Conservation (phyloP, 2,113 vertebrate species). For the Odocoileus hemionus region DNA sequence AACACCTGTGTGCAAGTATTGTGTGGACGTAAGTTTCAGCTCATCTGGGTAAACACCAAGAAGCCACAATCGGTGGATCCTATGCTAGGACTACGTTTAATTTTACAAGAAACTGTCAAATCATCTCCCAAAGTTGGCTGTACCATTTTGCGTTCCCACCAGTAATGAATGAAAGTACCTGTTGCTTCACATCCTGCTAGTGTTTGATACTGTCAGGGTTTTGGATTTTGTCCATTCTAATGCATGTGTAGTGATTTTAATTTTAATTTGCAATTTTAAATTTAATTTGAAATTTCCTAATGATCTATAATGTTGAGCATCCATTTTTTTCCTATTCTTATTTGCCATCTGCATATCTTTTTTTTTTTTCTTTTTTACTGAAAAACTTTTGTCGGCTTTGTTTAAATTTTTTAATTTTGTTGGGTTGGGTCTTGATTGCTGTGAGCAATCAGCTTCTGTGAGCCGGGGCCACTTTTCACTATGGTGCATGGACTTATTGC, state of each 20-base stretch:
- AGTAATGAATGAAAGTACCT: not conserved
- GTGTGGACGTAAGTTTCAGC: not conserved
- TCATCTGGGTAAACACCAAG: conserved; percentile 3
- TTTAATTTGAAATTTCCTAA: not conserved
- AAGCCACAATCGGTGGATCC: not conserved
- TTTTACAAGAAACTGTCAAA: not conserved
- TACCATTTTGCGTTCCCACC: not conserved
- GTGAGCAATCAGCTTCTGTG: not conserved
- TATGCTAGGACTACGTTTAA: not conserved
- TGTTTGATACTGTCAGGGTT: not conserved
- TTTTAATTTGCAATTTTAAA: not conserved
- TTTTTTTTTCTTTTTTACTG: not conserved
- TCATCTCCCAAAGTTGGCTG: not conserved
- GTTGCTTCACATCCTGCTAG: not conserved
- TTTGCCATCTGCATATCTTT: not conserved
- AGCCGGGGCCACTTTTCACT: not conserved
- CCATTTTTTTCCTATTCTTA: not conserved
- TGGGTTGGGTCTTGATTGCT: not conserved
- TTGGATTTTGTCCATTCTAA: not conserved
- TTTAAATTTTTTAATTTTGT: not conserved
- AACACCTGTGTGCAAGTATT: not conserved
- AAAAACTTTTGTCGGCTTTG: not conserved
- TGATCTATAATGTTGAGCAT: not conserved
- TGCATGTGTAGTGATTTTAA: not conserved
- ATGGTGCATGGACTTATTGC: not conserved